These are phyloP conservation scores for Caerostris darwini DNA, from an alignment of 1,140 invertebrate species.

Conservation along the genomic window DNA sequence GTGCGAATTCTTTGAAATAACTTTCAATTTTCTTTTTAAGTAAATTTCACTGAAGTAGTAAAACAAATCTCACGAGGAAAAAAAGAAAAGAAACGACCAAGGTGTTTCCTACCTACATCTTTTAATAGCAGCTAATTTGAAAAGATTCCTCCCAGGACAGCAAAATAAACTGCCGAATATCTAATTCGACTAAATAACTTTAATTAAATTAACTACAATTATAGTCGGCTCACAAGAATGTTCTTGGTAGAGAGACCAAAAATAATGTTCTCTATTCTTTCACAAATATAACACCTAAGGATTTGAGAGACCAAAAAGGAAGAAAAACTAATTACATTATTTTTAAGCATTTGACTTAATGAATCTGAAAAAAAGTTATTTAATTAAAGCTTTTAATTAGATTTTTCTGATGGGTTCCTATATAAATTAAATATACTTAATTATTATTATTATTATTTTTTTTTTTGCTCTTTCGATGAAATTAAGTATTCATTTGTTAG, in stretches of 20 bases:
- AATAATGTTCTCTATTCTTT: neutral
- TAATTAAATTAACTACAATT: slow-evolving; percentile 44
- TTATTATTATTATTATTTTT: neutral
- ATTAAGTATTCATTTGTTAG: neutral
- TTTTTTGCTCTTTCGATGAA: neutral
- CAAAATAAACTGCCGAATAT: neutral
- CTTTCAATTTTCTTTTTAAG: neutral
- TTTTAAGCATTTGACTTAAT: slow-evolving; percentile 5
- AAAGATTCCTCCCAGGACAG: neutral
- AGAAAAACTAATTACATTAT: slow-evolving; percentile 2
- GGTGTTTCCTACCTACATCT: neutral
- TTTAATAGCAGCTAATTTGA: slow-evolving; percentile 42
- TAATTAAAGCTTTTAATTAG: slow-evolving; percentile 54
- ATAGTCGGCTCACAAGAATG: slow-evolving; percentile 6
- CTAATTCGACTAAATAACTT: slow-evolving; percentile 19
- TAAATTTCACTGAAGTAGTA: neutral
- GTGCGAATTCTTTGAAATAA: neutral
- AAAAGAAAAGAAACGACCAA: neutral
- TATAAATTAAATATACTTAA: slow-evolving; percentile 17
- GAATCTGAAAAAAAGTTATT: neutral
- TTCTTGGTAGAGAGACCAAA: neutral
- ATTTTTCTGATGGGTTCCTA: neutral
- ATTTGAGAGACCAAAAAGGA: neutral
- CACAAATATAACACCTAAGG: neutral
- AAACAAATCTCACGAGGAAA: neutral